Evolutionary conservation across 2,113 vertebrate species (phyloP), one percentile per base, ranked within the genome.

Genomic region (Nycticorax nycticorax): DNA sequence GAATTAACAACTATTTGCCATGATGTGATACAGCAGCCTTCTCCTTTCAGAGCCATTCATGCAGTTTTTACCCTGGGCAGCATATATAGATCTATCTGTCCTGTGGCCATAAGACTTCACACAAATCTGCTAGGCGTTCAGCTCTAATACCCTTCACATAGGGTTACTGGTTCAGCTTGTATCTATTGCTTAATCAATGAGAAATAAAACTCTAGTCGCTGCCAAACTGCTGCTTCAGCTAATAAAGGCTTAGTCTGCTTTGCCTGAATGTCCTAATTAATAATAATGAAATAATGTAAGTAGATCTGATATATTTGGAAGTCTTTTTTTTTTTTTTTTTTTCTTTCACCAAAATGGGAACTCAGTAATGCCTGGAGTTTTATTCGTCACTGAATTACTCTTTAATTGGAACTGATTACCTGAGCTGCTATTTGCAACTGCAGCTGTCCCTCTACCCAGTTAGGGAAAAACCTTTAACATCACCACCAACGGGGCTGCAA

Each of bases 171-270:
- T 74, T 96, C 80, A 88, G 84, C 94, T 96, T 91, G n/a, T 96
- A 91, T 96, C 93, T 97, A 96, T 98, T 97, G 95, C 93, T 96
- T 96, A 97, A 97, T 97, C 97, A 97, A 96, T 97, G 95, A 94
- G 85, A 96, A 97, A 97, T 97, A 97, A 97, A 98, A 95, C 88
- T 88, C 94, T 59, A 76, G 79, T 62, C 3, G 0, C 73, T 90
- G 87, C 93, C 73, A 92, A 94, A 94, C n/a, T 94, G 93, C 96
- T 96, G 94, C 90, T 97, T 98, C 96, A 98, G 92, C 85, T 97
- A 92, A 83, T 96, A 88, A 86, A 93, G 85, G 90, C 63, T 94
- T 97, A 87, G 89, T 97, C 94, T 94, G 74, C 80, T 95, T 95
- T 95, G 28, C 41, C 47, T 79, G 67, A 87, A 56, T 78, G 91